A percentile compares a stretch with the other conserved stretches of the same genome.
phyloP scores from a whole-genome alignment of 2,113 vertebrate species.

The Marcusenius ussheri region DNA sequence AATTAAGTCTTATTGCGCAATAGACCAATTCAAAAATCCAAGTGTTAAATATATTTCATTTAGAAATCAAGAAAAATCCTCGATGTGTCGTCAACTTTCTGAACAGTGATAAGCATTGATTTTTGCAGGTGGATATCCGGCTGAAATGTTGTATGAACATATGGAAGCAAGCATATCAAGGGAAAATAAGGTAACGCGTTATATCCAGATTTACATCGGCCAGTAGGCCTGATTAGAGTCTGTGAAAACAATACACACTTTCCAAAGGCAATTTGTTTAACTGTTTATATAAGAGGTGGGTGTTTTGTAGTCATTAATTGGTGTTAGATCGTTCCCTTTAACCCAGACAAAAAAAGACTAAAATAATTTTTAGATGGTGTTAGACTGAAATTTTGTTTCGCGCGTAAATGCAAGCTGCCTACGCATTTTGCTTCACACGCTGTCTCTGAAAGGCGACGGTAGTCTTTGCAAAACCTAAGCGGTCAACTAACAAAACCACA shows the following conservation, averaged over 20 bases:
- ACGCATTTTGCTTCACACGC: neutral
- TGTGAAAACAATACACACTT: neutral
- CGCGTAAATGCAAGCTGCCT: neutral
- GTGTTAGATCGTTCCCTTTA: neutral
- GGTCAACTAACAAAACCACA: neutral
- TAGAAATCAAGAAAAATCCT: neutral
- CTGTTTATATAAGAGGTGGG: neutral
- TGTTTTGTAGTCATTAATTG: neutral
- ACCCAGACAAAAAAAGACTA: neutral
- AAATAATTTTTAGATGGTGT: neutral
- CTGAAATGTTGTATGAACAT: constrained; percentile 44
- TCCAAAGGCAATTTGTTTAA: neutral
- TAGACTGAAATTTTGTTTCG: neutral
- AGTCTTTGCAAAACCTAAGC: neutral
- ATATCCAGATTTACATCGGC: neutral
- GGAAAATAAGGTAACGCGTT: constrained; percentile 37
- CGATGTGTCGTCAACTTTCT: neutral
- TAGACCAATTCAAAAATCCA: neutral
- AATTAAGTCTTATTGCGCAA: neutral
- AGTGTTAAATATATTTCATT: neutral
- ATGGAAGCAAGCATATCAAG: constrained; percentile 40
- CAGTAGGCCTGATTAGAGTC: neutral
- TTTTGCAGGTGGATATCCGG: constrained; percentile 21
- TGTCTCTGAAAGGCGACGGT: neutral
- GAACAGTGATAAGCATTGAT: neutral